These are phyloP conservation scores for Dioctria rufipes DNA, from an alignment of 2,888 invertebrate species.

Conservation along the genomic window DNA sequence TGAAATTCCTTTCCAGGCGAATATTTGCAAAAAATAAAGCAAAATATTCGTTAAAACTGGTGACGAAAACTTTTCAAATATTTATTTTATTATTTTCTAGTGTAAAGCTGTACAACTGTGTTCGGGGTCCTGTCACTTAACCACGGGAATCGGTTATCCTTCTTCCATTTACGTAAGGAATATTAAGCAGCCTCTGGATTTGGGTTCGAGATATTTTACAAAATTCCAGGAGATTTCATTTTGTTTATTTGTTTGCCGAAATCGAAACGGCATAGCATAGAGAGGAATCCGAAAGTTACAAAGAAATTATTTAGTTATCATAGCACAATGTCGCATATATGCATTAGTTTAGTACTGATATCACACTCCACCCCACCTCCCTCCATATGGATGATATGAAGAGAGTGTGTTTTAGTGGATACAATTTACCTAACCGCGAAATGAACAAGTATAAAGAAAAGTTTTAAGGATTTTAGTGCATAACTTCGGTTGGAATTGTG, in stretches of 20 bases:
- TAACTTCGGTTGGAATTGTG: neutral
- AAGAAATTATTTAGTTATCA: conserved; percentile 11
- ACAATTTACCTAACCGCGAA: conserved; percentile 2
- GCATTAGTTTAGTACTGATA: no score
- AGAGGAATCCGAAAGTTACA: neutral
- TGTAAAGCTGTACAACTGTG: conserved; percentile 35
- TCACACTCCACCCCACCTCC: no score
- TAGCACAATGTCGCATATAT: neutral
- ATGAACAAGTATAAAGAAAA: conserved; percentile 25
- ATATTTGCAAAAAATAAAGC: conserved; percentile 18
- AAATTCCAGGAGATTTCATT: no score
- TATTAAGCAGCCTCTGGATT: neutral
- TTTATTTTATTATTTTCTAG: conserved; percentile 50
- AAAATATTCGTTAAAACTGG: conserved; percentile 47
- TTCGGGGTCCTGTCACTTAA: conserved; percentile 17
- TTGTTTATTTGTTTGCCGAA: neutral
- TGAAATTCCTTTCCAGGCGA: conserved; percentile 16
- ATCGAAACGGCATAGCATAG: neutral
- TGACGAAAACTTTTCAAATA: conserved; percentile 51
- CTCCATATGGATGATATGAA: no score
- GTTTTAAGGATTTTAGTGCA: neutral
- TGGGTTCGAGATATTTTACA: no score
- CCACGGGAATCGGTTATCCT: conserved; percentile 36
- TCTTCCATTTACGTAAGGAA: neutral
- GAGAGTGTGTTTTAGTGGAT: no score